A percentile compares a stretch with the other conserved stretches of the same genome.
Evolutionary conservation across 2,888 invertebrate species (phyloP).

Genomic region (Leptogaster cylindrica): DNA sequence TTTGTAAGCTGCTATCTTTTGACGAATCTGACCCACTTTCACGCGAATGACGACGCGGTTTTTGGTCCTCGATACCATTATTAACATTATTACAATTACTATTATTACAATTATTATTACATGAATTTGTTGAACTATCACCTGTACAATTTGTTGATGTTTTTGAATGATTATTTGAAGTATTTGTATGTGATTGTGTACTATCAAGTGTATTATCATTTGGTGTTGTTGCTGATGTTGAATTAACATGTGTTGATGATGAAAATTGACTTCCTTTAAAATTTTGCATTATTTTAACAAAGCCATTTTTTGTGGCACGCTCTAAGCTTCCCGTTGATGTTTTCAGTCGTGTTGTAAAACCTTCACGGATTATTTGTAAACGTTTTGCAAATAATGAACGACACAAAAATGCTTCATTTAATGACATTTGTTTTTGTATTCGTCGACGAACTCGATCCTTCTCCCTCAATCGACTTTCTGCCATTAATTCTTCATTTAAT

Average conservation of each 20-base stretch:
- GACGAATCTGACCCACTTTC: slow-evolving; percentile 90
- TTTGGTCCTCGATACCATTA: slow-evolving; percentile 62
- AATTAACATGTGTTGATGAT: neutral
- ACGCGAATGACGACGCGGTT: slow-evolving; percentile 76
- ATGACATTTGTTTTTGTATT: slow-evolving; percentile 86
- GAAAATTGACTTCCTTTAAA: slow-evolving; percentile 64
- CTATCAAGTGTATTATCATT: neutral
- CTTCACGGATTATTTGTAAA: slow-evolving; percentile 64
- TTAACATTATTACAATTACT: slow-evolving; percentile 52
- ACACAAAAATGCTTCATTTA: slow-evolving; percentile 85
- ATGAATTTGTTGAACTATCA: slow-evolving; percentile 43
- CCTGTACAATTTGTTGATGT: slow-evolving; percentile 22
- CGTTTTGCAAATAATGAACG: slow-evolving; percentile 60
- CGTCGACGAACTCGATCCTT: slow-evolving; percentile 82
- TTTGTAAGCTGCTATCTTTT: slow-evolving; percentile 88
- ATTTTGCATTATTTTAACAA: slow-evolving; percentile 84
- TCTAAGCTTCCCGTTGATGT: slow-evolving; percentile 83
- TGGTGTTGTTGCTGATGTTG: slow-evolving; percentile 31
- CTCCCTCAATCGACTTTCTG: slow-evolving; percentile 81
- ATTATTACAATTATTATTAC: slow-evolving; percentile 49
- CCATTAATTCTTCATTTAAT: slow-evolving; percentile 88
- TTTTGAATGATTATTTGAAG: slow-evolving; percentile 35
- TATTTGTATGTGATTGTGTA: slow-evolving; percentile 12
- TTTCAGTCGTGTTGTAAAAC: slow-evolving; percentile 82
- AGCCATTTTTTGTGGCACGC: slow-evolving; percentile 80